A percentile compares a stretch with the other conserved stretches of the same genome.
These are phyloP conservation scores for Phyllopteryx taeniolatus DNA, from an alignment of 2,113 vertebrate genomes.

Conservation along the genomic window DNA sequence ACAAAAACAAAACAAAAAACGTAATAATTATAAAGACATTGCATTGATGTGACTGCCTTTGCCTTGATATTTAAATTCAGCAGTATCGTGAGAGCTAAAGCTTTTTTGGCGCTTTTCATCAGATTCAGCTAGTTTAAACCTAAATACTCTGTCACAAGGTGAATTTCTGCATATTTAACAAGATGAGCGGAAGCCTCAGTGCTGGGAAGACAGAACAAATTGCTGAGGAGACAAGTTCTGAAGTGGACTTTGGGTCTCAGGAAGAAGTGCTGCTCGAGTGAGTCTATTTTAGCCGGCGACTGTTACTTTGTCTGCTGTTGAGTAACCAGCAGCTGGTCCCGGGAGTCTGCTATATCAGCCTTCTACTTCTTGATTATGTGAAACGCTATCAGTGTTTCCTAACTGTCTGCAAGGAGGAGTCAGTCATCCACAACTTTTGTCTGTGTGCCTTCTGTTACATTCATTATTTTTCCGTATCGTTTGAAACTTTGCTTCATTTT, in stretches of 20 bases:
- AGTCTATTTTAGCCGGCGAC: slow-evolving; percentile 64
- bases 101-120: slow-evolving; percentile 16
- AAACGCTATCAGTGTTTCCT: slow-evolving; percentile 59
- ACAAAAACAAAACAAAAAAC: not conserved
- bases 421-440: slow-evolving; percentile 18
- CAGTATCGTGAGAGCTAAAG: not conserved
- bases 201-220: slow-evolving; percentile 54
- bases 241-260: slow-evolving; percentile 59
- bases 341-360: slow-evolving; percentile 54
- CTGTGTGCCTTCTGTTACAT: not conserved
- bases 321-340: slow-evolving; percentile 67
- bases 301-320: slow-evolving; percentile 71
- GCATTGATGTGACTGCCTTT: not conserved
- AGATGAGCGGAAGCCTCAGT: slow-evolving; percentile 65
- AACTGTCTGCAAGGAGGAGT: slow-evolving; percentile 29
- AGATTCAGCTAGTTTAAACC: slow-evolving; percentile 40
- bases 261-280: slow-evolving; percentile 44
- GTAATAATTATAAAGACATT: not conserved
- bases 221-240: slow-evolving; percentile 72
- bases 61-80: not conserved
- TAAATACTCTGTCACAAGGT: slow-evolving; percentile 49
- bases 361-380: slow-evolving; percentile 60
- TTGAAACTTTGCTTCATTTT: not conserved
- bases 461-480: not conserved
- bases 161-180: slow-evolving; percentile 68